These are phyloP conservation scores for Dipus sagitta DNA, from an alignment of 2,797 vertebrate genomes.

Conservation along the genomic window DNA sequence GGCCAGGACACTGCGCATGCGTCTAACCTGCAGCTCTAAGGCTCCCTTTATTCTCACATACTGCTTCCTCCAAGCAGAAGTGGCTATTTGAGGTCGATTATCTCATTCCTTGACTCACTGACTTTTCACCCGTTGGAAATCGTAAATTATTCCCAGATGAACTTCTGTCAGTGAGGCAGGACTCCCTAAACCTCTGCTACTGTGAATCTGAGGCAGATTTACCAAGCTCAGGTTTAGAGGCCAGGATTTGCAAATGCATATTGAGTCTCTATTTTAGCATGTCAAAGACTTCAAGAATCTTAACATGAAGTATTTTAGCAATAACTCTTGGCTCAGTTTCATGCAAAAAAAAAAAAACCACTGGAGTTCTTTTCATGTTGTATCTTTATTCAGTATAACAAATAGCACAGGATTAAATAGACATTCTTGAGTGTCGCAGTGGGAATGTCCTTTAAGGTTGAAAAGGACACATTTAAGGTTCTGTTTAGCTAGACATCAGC, in stretches of 20 bases:
- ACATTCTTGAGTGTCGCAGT: neutral
- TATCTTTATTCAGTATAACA: conserved; percentile 4
- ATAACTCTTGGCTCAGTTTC: conserved; percentile 32
- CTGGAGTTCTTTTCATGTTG: neutral
- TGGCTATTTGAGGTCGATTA: neutral
- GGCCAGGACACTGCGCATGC: neutral
- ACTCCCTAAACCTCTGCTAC: neutral
- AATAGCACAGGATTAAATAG: neutral
- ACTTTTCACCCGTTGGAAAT: conserved; percentile 43
- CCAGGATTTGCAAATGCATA: neutral
- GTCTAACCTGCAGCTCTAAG: conserved; percentile 13
- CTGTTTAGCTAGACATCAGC: neutral
- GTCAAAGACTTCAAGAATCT: neutral
- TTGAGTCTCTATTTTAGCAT: conserved; percentile 26
- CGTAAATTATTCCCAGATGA: neutral
- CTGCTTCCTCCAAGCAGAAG: neutral
- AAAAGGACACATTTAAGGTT: neutral
- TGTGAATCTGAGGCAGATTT: conserved; percentile 10
- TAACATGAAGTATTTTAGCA: conserved; percentile 8
- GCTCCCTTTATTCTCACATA: neutral
- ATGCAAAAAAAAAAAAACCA: conserved; percentile 44
- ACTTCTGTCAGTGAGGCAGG: neutral
- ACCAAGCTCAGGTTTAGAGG: neutral
- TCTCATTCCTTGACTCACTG: neutral
- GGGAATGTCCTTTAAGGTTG: neutral